A percentile compares a stretch with the other conserved stretches of the same genome.
Evolutionary conservation across 1,140 invertebrate species (phyloP).

Genomic region (Sinonovacula constricta): DNA sequence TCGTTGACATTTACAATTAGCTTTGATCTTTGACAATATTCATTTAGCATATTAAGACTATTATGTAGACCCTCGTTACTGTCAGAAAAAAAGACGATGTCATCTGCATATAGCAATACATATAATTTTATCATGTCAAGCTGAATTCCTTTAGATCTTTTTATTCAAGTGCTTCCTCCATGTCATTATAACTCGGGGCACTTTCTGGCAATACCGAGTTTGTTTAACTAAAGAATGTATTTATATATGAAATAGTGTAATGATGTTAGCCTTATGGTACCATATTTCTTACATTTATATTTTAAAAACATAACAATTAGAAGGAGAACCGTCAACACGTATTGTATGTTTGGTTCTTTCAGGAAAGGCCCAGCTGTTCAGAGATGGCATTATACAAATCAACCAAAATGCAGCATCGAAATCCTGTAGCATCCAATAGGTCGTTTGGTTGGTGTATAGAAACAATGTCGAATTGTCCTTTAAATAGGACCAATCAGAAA

Average conservation of each 20-base stretch:
- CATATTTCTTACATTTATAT: background rate
- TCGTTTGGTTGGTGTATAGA: no score
- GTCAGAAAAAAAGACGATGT: no score
- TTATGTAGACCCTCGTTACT: no score
- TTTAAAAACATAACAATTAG: background rate
- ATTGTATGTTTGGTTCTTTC: constrained; percentile 3
- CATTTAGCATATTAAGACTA: no score
- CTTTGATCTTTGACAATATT: background rate
- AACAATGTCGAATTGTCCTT: no score
- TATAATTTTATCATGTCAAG: no score
- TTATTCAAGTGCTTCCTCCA: background rate
- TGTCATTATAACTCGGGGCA: background rate
- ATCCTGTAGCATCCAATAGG: no score
- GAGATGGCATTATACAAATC: constrained; percentile 22
- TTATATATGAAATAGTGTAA: no score
- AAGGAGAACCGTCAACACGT: background rate
- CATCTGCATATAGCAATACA: no score
- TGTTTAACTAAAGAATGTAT: background rate
- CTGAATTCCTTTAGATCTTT: no score
- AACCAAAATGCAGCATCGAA: constrained; percentile 34
- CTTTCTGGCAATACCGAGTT: background rate
- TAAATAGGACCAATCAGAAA: no score
- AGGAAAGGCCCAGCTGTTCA: constrained; percentile 41
- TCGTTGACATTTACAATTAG: background rate
- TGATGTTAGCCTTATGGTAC: background rate